These are phyloP conservation scores for Leptinotarsa undecemlineata DNA, from an alignment of 1,140 invertebrate genomes.

Conservation along the genomic window DNA sequence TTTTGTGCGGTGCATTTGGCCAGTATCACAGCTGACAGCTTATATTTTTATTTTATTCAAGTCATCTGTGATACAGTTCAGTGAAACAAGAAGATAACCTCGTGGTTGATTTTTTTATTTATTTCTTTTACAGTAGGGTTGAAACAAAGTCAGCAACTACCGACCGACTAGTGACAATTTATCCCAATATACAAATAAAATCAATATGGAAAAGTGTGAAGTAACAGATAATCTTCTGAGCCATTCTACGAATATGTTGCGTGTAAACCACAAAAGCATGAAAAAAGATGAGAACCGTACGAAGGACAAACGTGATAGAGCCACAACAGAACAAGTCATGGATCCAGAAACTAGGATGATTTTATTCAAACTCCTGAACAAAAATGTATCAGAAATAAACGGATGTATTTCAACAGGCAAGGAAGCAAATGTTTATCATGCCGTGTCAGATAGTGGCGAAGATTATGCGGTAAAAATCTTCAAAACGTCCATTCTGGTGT, in stretches of 20 bases:
- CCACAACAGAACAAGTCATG: constrained; percentile 95
- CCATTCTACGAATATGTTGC: constrained; percentile 67
- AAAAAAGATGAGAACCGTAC: constrained; percentile 71
- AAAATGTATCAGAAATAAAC: constrained; percentile 80
- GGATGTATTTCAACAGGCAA: constrained; percentile 97
- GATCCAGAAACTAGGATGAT: constrained; percentile 95
- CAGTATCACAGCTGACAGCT: too few species aligned
- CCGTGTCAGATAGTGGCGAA: constrained; percentile 72
- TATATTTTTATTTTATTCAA: too few species aligned
- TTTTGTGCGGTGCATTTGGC: too few species aligned
- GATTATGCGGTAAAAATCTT: constrained; percentile 94
- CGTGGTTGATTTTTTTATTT: too few species aligned
- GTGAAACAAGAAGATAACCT: too few species aligned
- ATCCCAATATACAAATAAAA: constrained; percentile 77
- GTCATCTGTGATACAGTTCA: too few species aligned
- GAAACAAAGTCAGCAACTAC: constrained; percentile 65
- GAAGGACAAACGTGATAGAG: constrained; percentile 94
- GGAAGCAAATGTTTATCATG: constrained; percentile 98
- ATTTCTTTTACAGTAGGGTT: constrained; percentile 29
- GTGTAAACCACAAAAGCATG: constrained; percentile 67
- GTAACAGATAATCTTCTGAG: constrained; percentile 62
- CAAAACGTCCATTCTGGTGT: constrained; percentile 95
- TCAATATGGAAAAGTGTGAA: constrained; percentile 84
- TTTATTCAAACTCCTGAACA: constrained; percentile 89
- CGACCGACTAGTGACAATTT: constrained; percentile 84